These are phyloP conservation scores for Trematomus loennbergii DNA, from an alignment of 2,113 vertebrate species.

Conservation along the genomic window DNA sequence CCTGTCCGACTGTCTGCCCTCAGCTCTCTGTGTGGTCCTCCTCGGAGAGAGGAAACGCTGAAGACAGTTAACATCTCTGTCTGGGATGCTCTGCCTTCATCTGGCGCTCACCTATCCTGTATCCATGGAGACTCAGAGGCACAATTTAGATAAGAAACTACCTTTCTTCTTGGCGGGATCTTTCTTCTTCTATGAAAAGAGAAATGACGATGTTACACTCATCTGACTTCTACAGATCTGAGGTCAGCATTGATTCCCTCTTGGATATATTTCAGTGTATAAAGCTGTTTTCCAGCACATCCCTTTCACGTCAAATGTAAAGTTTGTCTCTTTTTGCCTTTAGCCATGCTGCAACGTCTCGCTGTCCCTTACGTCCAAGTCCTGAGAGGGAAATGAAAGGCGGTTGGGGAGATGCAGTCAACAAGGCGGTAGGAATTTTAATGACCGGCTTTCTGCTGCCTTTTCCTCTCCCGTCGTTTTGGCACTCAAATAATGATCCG, in stretches of 20 bases:
- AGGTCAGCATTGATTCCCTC: conserved; percentile 26
- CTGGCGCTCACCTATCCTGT: conserved; percentile 20
- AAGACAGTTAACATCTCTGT: conserved; percentile 47
- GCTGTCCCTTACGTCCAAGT: conserved; percentile 38
- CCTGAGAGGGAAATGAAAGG: conserved; percentile 53
- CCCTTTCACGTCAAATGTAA: conserved; percentile 23
- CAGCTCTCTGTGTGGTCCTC: conserved; percentile 79
- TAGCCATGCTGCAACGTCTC: conserved; percentile 29
- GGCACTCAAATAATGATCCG: conserved; percentile 76
- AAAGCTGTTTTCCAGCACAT: conserved; percentile 38
- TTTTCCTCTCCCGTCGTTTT: conserved; percentile 74
- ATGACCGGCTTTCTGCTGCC: conserved; percentile 74
- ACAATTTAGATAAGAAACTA: conserved; percentile 23
- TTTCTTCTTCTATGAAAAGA: neutral
- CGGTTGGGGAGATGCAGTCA: conserved; percentile 69
- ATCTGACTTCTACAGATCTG: conserved; percentile 20
- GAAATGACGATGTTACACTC: neutral
- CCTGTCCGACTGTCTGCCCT: conserved; percentile 43
- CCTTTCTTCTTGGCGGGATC: neutral
- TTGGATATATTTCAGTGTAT: conserved; percentile 22
- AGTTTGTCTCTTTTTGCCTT: conserved; percentile 33
- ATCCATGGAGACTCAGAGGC: conserved; percentile 7
- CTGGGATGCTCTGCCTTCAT: conserved; percentile 51
- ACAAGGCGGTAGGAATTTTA: conserved; percentile 80
- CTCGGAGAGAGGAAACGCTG: conserved; percentile 50